Evolutionary conservation across 35 echinoderm and acorn worm genomes (phyloP), one percentile per base, ranked within the genome.

Genomic region (Ophiothrix spiculata): DNA sequence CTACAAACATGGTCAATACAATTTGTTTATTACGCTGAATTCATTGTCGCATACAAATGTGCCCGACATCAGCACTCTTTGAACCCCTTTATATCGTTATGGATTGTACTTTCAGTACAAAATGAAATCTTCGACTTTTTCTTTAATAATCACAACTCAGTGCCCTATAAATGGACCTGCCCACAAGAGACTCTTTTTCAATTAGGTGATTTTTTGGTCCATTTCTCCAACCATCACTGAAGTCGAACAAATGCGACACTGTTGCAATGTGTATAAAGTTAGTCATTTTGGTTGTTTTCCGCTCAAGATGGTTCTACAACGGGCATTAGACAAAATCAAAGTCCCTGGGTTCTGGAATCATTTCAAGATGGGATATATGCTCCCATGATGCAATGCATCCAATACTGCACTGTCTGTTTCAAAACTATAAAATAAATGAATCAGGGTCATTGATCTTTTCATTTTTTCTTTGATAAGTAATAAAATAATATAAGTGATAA

Each of bases 11-110:
- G 60, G 60, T 69, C 60, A 69, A 69, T 69, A 25, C 60, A 69
- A 69, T 69, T 69, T 69, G 60, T 69, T 69, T 69, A 69, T 69
- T 69, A 69, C 60, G 60, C 25, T 69, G 60, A 6, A 69, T 69
- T 15, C 60, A 28, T 28, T 28, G 29, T 69, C 29, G 60, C 60
- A 69, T 69, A 69, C 60, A 69, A 69, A 69, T 69, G 60, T 69
- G 4, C 60, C 3, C 60, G 3, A 69, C 17, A 15, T 28, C 23
- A 25, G 25, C 25, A 15, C 60, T 49, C 42, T 15, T 69, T 10
- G 3, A 69, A 15, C 29, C 60, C 42, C 29, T 28, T 28, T 2
- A 69, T 69, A 15, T 69, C 8, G 23, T 69, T 28, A n/a, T 69
- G 3, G 16, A 4, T n/a, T 54, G 21, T 69, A n/a, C n/a, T n/a